Evolutionary conservation across 2,888 invertebrate genomes (phyloP).

Genomic region (Amorpha juglandis): DNA sequence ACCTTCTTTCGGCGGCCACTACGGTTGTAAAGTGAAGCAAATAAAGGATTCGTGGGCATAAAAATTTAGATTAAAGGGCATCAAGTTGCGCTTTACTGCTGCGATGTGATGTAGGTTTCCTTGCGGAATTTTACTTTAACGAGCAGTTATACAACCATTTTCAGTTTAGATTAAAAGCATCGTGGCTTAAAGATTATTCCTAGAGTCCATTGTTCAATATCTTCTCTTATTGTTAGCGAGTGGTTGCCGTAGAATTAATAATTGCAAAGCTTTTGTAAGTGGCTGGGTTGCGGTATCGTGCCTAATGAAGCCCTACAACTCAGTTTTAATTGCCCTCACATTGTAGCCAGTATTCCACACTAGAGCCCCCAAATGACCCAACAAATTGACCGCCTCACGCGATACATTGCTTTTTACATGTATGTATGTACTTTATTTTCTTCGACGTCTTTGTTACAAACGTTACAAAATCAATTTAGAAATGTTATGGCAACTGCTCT

Average conservation of each 20-base stretch:
- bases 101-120: slow-evolving; percentile 47
- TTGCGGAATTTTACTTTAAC: slow-evolving; percentile 44
- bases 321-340: slow-evolving; percentile 75
- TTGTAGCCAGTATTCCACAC: slow-evolving; percentile 69
- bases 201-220: slow-evolving; percentile 12
- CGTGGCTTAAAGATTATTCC: not conserved
- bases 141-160: slow-evolving; percentile 32
- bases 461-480: not conserved
- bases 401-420: slow-evolving; percentile 54
- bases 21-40: slow-evolving; percentile 36
- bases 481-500: not conserved
- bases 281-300: slow-evolving; percentile 46
- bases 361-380: slow-evolving; percentile 73
- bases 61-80: slow-evolving; percentile 48
- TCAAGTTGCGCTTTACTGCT: slow-evolving; percentile 52
- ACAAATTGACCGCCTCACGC: slow-evolving; percentile 81
- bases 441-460: not conserved
- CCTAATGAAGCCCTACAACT: slow-evolving; percentile 71
- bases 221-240: slow-evolving; percentile 15
- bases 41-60: slow-evolving; percentile 42
- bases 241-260: slow-evolving; percentile 9
- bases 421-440: slow-evolving; percentile 2
- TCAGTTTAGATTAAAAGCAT: slow-evolving; percentile 35
- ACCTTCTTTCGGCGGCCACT: slow-evolving; percentile 19
- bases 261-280: slow-evolving; percentile 25